Conservation (phyloP, 2,888 invertebrate genomes). For the Campopleginae sp. region DNA sequence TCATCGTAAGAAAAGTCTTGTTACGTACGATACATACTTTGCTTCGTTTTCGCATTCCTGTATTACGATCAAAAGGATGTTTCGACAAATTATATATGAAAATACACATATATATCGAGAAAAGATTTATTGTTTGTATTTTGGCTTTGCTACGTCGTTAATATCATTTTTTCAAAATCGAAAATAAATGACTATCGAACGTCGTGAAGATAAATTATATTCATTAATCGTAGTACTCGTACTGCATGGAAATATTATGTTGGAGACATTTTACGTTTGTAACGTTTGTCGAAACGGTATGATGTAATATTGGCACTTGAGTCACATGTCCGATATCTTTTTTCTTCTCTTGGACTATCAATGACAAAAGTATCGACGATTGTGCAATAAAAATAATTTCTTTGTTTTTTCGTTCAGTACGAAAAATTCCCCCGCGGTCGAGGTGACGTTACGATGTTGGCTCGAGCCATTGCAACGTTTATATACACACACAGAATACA, state of each 20-base stretch:
- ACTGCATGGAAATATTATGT: conserved; percentile 34
- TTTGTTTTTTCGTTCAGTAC: conserved; percentile 28
- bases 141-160: conserved; percentile 30
- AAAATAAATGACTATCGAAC: not conserved
- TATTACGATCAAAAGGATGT: conserved; percentile 43
- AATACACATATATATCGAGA: conserved; percentile 15
- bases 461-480: conserved; percentile 3
- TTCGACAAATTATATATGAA: conserved; percentile 25
- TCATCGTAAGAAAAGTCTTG: conserved; percentile 25
- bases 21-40: conserved; percentile 32
- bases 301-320: conserved; percentile 54
- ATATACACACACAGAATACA: not conserved
- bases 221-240: conserved; percentile 23
- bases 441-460: conserved; percentile 30
- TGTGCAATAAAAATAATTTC: conserved; percentile 60
- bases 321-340: conserved; percentile 23
- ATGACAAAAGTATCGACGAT: conserved; percentile 53
- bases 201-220: conserved; percentile 6
- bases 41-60: conserved; percentile 13
- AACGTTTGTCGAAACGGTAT: conserved; percentile 51
- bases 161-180: not conserved
- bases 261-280: conserved; percentile 49
- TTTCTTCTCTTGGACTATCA: conserved; percentile 25
- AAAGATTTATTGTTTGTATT: conserved; percentile 35
- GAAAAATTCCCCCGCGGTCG: conserved; percentile 25